phyloP scores from a whole-genome alignment of 2,113 vertebrate species.

The Speoplatyrhinus poulsoni region DNA sequence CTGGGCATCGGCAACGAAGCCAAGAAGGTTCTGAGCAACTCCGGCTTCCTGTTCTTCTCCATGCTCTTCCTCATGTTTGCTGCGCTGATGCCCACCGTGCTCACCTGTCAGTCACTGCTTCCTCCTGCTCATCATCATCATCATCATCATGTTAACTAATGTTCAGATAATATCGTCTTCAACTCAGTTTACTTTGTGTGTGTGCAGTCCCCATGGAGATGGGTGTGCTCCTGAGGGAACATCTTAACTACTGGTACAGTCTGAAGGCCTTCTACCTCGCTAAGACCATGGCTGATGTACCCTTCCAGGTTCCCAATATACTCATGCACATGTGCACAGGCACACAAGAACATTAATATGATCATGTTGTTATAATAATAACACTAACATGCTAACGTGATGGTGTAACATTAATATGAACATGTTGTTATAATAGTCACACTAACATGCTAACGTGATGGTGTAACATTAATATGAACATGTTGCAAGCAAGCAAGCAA shows the following conservation, averaged over 20 bases:
- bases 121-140: background rate
- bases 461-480: too few relatives aligned
- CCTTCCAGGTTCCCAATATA: constrained; percentile 85
- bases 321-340: too few relatives aligned
- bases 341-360: too few relatives aligned
- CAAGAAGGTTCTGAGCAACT: constrained; percentile 98
- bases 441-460: too few relatives aligned
- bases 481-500: too few relatives aligned
- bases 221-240: constrained; percentile 93
- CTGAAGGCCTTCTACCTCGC: constrained; percentile 96
- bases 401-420: too few relatives aligned
- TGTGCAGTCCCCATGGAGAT: constrained; percentile 92
- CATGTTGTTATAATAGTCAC: too few relatives aligned
- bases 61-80: constrained; percentile 99
- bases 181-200: too few relatives aligned
- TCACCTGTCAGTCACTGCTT: constrained; percentile 87
- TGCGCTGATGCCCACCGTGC: constrained; percentile 95
- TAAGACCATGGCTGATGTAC: constrained; percentile 95
- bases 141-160: background rate
- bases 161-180: constrained; percentile 12
- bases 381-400: too few relatives aligned
- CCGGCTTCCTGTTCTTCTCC: constrained; percentile 98
- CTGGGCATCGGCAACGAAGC: constrained; percentile 96
- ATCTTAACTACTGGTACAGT: constrained; percentile 99
- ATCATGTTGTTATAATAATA: too few relatives aligned